Evolutionary conservation across 2,888 invertebrate species (phyloP).

Genomic region (Tipula unca): DNA sequence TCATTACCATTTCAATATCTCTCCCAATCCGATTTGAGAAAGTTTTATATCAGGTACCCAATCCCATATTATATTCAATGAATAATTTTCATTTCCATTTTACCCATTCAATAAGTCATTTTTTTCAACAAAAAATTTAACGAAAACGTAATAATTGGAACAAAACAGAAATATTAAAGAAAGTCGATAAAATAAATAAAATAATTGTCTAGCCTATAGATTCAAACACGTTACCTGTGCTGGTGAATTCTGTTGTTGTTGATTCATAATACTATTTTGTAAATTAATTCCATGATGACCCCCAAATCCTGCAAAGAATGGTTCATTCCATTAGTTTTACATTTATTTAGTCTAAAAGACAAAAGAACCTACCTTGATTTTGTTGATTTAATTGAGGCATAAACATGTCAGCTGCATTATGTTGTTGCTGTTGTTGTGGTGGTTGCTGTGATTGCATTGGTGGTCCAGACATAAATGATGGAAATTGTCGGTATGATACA

Average conservation of each 20-base stretch:
- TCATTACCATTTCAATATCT: too few relatives aligned
- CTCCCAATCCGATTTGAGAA: too few relatives aligned
- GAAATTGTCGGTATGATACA: slow-evolving; percentile 41
- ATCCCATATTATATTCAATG: neutral
- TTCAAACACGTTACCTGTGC: slow-evolving; percentile 32
- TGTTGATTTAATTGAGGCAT: slow-evolving; percentile 38
- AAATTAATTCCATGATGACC: slow-evolving; percentile 35
- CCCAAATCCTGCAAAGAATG: slow-evolving; percentile 31
- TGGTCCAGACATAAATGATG: slow-evolving; percentile 37
- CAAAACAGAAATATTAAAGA: neutral
- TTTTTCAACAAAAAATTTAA: neutral
- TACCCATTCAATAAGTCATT: neutral
- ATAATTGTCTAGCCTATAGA: slow-evolving; percentile 21
- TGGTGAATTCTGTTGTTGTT: slow-evolving; percentile 34
- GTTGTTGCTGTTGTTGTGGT: slow-evolving; percentile 27
- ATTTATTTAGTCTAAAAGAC: neutral
- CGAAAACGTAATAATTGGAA: neutral
- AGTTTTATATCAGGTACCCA: too few relatives aligned
- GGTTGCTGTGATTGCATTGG: slow-evolving; percentile 37
- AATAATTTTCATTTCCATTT: neutral
- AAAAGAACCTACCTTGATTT: slow-evolving; percentile 23
- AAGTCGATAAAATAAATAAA: neutral
- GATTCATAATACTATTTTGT: slow-evolving; percentile 36
- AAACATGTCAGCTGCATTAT: slow-evolving; percentile 34
- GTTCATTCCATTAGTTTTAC: neutral